These are phyloP conservation scores for Nycteola revayana DNA, from an alignment of 2,888 invertebrate species.

Conservation along the genomic window DNA sequence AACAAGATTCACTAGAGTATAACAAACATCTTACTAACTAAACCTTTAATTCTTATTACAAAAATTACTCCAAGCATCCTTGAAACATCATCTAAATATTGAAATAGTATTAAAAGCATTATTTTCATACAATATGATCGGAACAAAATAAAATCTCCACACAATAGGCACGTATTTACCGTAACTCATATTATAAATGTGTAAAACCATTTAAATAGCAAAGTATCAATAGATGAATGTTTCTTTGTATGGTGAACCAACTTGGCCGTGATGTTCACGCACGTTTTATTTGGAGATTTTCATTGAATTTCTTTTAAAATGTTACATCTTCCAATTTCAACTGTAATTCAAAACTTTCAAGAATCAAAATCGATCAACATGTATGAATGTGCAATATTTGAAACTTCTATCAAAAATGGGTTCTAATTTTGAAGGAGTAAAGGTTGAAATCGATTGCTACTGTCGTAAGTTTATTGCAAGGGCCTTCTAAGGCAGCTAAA, in stretches of 20 bases:
- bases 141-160: slow-evolving; percentile 65
- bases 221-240: slow-evolving; percentile 77
- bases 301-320: slow-evolving; percentile 30
- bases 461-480: slow-evolving; percentile 43
- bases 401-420: slow-evolving; percentile 12
- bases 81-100: slow-evolving; percentile 65
- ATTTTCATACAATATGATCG: slow-evolving; percentile 75
- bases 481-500: slow-evolving; percentile 78
- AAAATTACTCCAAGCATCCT: slow-evolving; percentile 43
- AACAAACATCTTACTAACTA: slow-evolving; percentile 27
- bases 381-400: too few species aligned
- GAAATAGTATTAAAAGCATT: slow-evolving; percentile 75
- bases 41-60: slow-evolving; percentile 32
- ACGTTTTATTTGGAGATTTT: slow-evolving; percentile 67
- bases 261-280: slow-evolving; percentile 79
- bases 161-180: slow-evolving; percentile 74
- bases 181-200: slow-evolving; percentile 79
- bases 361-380: too few species aligned
- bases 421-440: background rate
- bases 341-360: slow-evolving; percentile 1
- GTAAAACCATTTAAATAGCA: slow-evolving; percentile 81
- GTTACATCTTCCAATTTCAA: slow-evolving; percentile 21
- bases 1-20: background rate
- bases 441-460: slow-evolving; percentile 14
- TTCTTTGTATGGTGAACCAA: slow-evolving; percentile 80